Percentiles rank a stretch among this genome's conserved stretches.
Evolutionary conservation across 2,888 invertebrate genomes (phyloP).

Genomic region (Imbricaverruca yamaguchii): DNA sequence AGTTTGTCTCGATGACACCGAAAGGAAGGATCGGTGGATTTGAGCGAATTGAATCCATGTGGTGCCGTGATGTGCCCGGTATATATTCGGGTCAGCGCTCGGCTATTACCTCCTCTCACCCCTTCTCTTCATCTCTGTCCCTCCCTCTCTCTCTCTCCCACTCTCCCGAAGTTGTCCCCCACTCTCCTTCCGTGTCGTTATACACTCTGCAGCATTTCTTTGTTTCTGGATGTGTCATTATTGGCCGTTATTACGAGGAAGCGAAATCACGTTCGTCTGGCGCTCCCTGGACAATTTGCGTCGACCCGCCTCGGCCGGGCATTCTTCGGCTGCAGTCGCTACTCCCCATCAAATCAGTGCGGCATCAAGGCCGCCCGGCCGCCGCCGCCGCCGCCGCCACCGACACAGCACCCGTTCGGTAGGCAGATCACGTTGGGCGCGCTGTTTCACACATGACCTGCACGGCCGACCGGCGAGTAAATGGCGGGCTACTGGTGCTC

Average conservation of each 20-base stretch:
- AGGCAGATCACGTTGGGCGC: not conserved
- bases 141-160: too few species aligned
- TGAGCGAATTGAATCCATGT: too few species aligned
- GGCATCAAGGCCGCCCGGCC: not conserved
- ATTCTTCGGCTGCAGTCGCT: not conserved
- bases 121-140: too few species aligned
- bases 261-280: not conserved
- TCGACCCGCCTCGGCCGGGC: not conserved
- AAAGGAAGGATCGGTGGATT: too few species aligned
- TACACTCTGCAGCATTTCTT: not conserved
- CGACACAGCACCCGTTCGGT: not conserved
- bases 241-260: not conserved
- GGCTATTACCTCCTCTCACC: too few species aligned
- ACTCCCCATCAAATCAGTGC: not conserved
- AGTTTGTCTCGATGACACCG: too few species aligned
- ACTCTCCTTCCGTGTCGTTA: too few species aligned
- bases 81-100: too few species aligned
- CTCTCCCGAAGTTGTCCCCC: too few species aligned
- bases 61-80: too few species aligned
- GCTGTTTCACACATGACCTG: not conserved
- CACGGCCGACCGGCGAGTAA: not conserved
- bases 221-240: not conserved
- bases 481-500: conserved; percentile 8
- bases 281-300: not conserved
- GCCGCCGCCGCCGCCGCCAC: not conserved